phyloP scores from a whole-genome alignment of 1,140 invertebrate species.

The Cepaea nemoralis region DNA sequence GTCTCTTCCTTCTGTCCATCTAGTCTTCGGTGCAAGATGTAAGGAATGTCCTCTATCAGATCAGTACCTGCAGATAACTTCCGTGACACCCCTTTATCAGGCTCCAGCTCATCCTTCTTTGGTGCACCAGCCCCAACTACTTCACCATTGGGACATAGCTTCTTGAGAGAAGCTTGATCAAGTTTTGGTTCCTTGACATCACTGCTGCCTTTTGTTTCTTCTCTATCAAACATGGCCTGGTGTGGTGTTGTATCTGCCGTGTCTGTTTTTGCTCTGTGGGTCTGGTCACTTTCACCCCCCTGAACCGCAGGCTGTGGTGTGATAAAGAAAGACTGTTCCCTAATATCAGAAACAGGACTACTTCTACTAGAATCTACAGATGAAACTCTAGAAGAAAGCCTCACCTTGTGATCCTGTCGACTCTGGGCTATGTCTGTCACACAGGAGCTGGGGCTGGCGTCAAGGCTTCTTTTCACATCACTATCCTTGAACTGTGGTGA shows the following conservation, averaged over 20 bases:
- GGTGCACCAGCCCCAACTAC: slow-evolving; percentile 22
- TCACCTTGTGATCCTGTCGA: slow-evolving; percentile 41
- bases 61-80: slow-evolving; percentile 53
- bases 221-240: neutral
- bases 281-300: neutral
- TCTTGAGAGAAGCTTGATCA: slow-evolving; percentile 29
- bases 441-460: slow-evolving; percentile 38
- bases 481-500: slow-evolving; percentile 18
- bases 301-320: neutral
- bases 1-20: slow-evolving; percentile 52
- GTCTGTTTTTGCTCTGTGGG: neutral
- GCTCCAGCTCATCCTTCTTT: neutral
- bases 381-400: slow-evolving; percentile 42
- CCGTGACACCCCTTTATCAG: neutral
- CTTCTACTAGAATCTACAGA: slow-evolving; percentile 33
- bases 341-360: slow-evolving; percentile 9
- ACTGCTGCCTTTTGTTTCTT: neutral
- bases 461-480: slow-evolving; percentile 22
- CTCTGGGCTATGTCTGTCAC: slow-evolving; percentile 33
- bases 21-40: slow-evolving; percentile 69
- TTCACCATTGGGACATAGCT: slow-evolving; percentile 44
- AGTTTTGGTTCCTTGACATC: neutral
- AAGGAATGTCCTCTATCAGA: slow-evolving; percentile 72
- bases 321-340: neutral
- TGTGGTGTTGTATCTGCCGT: neutral